Percentiles rank a stretch among this genome's conserved stretches.
phyloP scores from a whole-genome alignment of 2,113 vertebrate species.

The Poeciliopsis occidentalis region DNA sequence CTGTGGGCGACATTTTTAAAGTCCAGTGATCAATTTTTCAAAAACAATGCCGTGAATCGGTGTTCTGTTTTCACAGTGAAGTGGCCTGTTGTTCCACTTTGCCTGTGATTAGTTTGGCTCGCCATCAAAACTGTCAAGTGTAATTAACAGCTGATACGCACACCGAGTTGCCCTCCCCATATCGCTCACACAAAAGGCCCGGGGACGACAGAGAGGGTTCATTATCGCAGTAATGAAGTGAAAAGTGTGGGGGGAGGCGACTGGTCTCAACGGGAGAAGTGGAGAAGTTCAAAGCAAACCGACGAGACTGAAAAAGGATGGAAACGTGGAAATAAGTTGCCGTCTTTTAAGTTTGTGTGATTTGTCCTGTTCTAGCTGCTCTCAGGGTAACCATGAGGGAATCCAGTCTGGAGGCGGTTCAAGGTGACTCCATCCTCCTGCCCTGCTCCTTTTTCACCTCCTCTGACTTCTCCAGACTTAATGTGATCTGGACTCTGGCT shows the following conservation, averaged over 20 bases:
- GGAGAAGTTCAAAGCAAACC: background rate
- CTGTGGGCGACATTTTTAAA: background rate
- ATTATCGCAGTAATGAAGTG: slow-evolving; percentile 70
- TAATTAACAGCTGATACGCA: slow-evolving; percentile 73
- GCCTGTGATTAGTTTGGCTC: slow-evolving; percentile 61
- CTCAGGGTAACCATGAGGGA: slow-evolving; percentile 79
- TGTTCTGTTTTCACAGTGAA: slow-evolving; percentile 20
- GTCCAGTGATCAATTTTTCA: background rate
- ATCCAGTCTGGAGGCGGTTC: slow-evolving; percentile 73
- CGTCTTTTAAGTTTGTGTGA: background rate
- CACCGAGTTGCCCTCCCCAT: slow-evolving; percentile 12
- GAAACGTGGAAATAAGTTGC: background rate
- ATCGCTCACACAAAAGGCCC: slow-evolving; percentile 57
- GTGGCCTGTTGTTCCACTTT: slow-evolving; percentile 60
- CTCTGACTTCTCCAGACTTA: slow-evolving; percentile 78
- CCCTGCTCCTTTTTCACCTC: slow-evolving; percentile 83
- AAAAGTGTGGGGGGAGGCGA: background rate
- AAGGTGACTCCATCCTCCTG: slow-evolving; percentile 75
- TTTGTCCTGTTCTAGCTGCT: slow-evolving; percentile 36
- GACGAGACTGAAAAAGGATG: background rate
- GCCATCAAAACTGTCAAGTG: slow-evolving; percentile 71
- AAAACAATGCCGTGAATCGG: background rate
- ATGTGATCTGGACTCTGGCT: slow-evolving; percentile 83
- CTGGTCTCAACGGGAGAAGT: slow-evolving; percentile 9
- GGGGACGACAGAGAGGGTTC: slow-evolving; percentile 35